These are phyloP conservation scores for Linnaemya tessellans DNA, from an alignment of 2,888 invertebrate species.

Conservation along the genomic window DNA sequence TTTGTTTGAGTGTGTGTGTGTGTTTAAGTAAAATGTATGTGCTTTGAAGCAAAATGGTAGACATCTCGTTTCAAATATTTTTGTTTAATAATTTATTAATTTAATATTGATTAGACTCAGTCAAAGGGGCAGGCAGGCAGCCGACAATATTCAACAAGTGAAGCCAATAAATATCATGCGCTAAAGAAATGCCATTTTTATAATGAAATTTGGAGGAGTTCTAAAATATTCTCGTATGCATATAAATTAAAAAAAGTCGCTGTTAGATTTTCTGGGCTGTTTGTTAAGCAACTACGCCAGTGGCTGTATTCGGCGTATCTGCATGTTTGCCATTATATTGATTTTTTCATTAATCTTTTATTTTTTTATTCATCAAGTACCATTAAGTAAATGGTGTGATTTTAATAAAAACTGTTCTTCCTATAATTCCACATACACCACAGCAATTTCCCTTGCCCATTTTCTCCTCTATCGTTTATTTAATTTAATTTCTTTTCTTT, in stretches of 20 bases:
- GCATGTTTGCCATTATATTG: not conserved
- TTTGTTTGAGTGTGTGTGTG: not conserved
- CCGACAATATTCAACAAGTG: not conserved
- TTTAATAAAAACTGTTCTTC: conserved; percentile 45
- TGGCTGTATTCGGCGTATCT: not conserved
- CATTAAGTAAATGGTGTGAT: conserved; percentile 66
- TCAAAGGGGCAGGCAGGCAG: not conserved
- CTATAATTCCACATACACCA: not conserved
- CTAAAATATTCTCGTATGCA: no score
- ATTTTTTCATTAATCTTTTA: conserved; percentile 2
- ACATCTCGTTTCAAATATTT: not conserved
- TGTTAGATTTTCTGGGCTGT: not conserved
- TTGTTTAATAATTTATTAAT: not conserved
- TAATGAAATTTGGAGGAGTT: not conserved
- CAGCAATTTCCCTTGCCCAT: conserved; percentile 10
- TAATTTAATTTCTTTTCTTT: conserved; percentile 43
- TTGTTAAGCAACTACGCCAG: not conserved
- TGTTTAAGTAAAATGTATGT: not conserved
- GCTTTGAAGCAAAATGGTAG: not conserved
- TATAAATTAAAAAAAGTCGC: not conserved
- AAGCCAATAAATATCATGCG: not conserved
- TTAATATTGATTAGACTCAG: not conserved
- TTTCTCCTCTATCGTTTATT: not conserved
- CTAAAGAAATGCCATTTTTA: not conserved
- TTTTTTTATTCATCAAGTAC: conserved; percentile 42